Evolutionary conservation across 2,113 vertebrate species (phyloP).

Genomic region (Barnardius zonarius): DNA sequence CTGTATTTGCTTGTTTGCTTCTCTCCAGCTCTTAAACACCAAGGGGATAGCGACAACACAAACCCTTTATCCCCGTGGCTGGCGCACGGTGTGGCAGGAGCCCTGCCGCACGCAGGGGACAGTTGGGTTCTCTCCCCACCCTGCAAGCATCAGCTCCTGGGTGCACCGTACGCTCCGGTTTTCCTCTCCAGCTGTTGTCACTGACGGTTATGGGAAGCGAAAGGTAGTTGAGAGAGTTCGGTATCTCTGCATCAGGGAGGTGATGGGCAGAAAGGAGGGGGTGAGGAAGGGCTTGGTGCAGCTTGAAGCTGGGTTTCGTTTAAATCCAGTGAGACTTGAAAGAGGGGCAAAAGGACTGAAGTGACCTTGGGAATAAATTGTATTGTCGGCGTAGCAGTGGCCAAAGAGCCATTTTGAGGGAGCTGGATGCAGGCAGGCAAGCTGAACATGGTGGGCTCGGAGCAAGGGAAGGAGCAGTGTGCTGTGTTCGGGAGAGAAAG

Average conservation of each 20-base stretch:
- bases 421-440: background rate
- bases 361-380: slow-evolving; percentile 57
- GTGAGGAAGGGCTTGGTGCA: background rate
- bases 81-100: background rate
- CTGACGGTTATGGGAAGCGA: slow-evolving; percentile 10
- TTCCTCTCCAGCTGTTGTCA: slow-evolving; percentile 28
- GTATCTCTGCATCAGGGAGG: background rate
- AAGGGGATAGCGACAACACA: accelerated
- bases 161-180: background rate
- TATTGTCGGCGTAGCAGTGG: background rate
- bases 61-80: background rate
- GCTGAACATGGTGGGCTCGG: background rate
- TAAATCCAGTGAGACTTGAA: background rate
- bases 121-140: background rate
- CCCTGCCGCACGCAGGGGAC: background rate
- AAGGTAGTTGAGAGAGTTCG: slow-evolving; percentile 17
- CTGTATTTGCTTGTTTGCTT: background rate
- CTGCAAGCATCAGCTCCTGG: slow-evolving; percentile 12
- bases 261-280: background rate
- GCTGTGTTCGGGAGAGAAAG: background rate
- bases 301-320: background rate
- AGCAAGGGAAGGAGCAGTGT: background rate
- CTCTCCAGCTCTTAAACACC: background rate
- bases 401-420: slow-evolving; percentile 59
- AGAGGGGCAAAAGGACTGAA: background rate